phyloP scores from a whole-genome alignment of 1,140 invertebrate species.

The Drosophila littoralis region DNA sequence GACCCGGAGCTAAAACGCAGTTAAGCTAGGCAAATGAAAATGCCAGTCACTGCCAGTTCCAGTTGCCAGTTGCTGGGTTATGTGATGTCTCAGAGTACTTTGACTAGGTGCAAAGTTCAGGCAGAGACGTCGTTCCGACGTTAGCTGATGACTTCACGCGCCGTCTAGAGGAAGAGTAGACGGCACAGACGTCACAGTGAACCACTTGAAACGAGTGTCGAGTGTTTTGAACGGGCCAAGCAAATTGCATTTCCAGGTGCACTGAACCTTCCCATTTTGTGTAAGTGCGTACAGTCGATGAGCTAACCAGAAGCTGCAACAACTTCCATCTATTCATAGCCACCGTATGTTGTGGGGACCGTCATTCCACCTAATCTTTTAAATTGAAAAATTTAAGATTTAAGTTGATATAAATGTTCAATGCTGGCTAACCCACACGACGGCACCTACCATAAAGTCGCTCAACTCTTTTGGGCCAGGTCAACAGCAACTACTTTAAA shows the following conservation, averaged over 20 bases:
- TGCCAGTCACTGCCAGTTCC: constrained; percentile 44
- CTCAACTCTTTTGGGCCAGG: constrained; percentile 48
- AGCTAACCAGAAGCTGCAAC: constrained; percentile 15
- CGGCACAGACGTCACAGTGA: constrained; percentile 37
- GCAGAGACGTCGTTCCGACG: constrained; percentile 1
- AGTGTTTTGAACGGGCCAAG: constrained; percentile 32
- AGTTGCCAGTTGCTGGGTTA: constrained; percentile 14
- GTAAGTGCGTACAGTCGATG: constrained; percentile 5
- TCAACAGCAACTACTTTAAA: constrained; percentile 50
- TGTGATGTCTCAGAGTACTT: constrained; percentile 6
- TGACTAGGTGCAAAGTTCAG: constrained; percentile 33
- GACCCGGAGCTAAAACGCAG: constrained; percentile 13
- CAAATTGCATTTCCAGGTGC: constrained; percentile 65
- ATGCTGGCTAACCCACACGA: background rate
- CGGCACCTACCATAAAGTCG: constrained; percentile 4
- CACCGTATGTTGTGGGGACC: background rate
- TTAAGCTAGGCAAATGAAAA: constrained; percentile 33
- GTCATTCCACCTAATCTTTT: background rate
- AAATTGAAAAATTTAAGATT: background rate
- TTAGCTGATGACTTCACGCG: constrained; percentile 27
- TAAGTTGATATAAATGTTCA: background rate
- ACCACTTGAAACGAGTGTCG: constrained; percentile 42
- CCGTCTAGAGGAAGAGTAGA: background rate
- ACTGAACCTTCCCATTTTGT: constrained; percentile 52
- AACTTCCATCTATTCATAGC: background rate